Evolutionary conservation across 2,888 invertebrate species (phyloP).

Genomic region (Drosophila villosipedis): DNA sequence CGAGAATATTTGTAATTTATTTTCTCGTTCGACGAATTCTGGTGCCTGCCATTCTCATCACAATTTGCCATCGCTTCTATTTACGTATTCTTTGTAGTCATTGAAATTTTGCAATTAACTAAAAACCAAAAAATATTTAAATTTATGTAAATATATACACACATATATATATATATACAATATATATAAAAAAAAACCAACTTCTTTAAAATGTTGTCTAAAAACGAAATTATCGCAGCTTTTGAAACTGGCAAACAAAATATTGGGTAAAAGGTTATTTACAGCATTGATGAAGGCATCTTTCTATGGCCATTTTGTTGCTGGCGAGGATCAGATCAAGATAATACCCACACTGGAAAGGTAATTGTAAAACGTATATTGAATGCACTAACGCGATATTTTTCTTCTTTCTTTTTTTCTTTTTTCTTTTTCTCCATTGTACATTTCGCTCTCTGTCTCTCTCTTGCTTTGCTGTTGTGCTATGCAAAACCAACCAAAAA

Average conservation of each 20-base stretch:
- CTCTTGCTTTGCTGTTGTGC: constrained; percentile 44
- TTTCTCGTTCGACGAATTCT: constrained; percentile 3
- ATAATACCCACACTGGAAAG: constrained; percentile 94
- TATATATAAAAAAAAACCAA: constrained; percentile 20
- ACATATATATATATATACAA: constrained; percentile 7
- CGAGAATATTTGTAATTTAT: constrained; percentile 28
- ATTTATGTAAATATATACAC: constrained; percentile 2
- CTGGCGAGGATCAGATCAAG: constrained; percentile 95
- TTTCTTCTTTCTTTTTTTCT: constrained; percentile 62
- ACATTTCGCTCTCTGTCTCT: constrained; percentile 27
- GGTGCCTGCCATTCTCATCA: background rate
- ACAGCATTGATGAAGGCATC: constrained; percentile 94
- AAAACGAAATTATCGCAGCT: constrained; percentile 87
- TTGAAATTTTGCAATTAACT: background rate
- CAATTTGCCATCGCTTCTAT: background rate
- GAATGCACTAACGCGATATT: constrained; percentile 72
- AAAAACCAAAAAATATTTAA: background rate
- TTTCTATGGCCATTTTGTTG: constrained; percentile 99
- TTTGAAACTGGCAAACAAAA: constrained; percentile 91
- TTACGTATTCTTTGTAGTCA: constrained; percentile 2
- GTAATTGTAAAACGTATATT: constrained; percentile 83
- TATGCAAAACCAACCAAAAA: constrained; percentile 25
- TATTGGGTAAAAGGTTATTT: constrained; percentile 94
- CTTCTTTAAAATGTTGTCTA: constrained; percentile 22
- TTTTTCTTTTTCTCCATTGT: constrained; percentile 67